Evolutionary conservation across 2,797 vertebrate genomes (phyloP).

Genomic region (Carapus acus): DNA sequence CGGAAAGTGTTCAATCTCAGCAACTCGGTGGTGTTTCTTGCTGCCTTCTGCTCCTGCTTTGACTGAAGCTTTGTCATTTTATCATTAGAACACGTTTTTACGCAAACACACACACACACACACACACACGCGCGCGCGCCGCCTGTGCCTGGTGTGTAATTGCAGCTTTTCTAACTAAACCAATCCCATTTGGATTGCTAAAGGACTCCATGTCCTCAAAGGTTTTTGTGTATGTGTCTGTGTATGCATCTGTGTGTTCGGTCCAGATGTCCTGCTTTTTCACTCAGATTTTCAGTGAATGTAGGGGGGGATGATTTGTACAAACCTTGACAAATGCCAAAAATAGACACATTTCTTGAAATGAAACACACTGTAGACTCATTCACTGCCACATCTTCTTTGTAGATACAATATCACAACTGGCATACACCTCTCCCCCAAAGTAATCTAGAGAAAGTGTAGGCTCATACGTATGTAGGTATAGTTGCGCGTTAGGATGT

Average conservation of each 20-base stretch:
- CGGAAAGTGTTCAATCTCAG: too few relatives aligned
- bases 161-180: conserved; percentile 23
- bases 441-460: conserved; percentile 22
- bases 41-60: too few relatives aligned
- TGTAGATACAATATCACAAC: neutral
- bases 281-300: conserved; percentile 27
- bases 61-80: too few relatives aligned
- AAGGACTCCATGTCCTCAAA: conserved; percentile 12
- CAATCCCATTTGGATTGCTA: conserved; percentile 25
- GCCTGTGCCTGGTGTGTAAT: conserved; percentile 7
- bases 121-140: neutral
- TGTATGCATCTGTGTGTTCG: conserved; percentile 7
- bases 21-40: too few relatives aligned
- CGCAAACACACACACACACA: neutral
- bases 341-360: conserved; percentile 45
- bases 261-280: conserved; percentile 43
- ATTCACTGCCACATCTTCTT: too few relatives aligned
- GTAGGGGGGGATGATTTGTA: conserved; percentile 42
- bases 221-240: too few relatives aligned
- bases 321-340: conserved; percentile 39
- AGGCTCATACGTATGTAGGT: conserved; percentile 14
- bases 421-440: neutral
- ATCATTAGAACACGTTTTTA: too few relatives aligned
- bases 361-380: conserved; percentile 26
- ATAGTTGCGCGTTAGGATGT: conserved; percentile 34